Conservation (phyloP, 2,888 invertebrate genomes). For the Scrobipalpa costella region DNA sequence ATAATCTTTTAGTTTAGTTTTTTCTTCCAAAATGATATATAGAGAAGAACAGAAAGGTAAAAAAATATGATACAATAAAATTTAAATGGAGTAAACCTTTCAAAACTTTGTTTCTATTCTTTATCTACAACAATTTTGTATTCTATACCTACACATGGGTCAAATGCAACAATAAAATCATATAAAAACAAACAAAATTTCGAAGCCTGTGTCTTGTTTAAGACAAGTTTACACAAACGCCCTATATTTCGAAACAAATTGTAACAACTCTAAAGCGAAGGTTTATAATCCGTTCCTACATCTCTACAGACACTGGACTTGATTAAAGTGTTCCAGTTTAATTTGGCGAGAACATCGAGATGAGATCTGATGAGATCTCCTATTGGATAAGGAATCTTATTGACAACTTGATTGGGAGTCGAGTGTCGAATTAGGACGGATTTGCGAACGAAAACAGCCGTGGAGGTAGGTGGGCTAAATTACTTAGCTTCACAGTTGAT, state of each 20-base stretch:
- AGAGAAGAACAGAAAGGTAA: no score
- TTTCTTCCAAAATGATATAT: no score
- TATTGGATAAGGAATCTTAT: slow-evolving; percentile 9
- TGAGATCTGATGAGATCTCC: slow-evolving; percentile 4
- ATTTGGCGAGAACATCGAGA: neutral
- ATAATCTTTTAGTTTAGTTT: no score
- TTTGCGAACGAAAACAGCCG: slow-evolving; percentile 7
- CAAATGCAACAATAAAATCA: no score
- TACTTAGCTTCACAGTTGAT: slow-evolving; percentile 6
- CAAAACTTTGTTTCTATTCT: no score
- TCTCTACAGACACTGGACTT: slow-evolving; percentile 7
- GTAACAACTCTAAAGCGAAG: neutral
- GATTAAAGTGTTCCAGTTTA: slow-evolving; percentile 20
- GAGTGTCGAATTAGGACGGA: slow-evolving; percentile 19
- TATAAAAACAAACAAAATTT: no score
- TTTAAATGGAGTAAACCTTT: no score
- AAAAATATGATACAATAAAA: no score
- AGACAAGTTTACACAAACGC: no score
- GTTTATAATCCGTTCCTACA: neutral
- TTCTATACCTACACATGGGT: no score
- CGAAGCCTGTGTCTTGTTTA: no score
- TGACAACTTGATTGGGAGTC: slow-evolving; percentile 13
- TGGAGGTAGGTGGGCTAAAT: neutral
- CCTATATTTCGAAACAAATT: neutral
- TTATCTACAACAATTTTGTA: no score